These are phyloP conservation scores for Papilio polyxenes DNA, from an alignment of 1,140 invertebrate species.

Conservation along the genomic window DNA sequence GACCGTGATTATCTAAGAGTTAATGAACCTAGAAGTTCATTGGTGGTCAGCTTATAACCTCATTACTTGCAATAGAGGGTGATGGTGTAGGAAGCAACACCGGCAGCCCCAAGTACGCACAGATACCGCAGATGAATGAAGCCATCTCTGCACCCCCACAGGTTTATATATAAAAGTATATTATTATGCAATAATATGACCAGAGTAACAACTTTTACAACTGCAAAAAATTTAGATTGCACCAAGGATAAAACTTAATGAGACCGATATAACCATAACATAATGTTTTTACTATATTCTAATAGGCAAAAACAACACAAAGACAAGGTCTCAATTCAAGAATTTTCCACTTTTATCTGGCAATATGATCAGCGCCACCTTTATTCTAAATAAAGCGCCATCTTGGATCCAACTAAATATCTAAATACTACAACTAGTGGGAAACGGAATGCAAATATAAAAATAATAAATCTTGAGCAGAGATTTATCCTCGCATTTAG, in stretches of 20 bases:
- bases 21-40: background rate
- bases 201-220: background rate
- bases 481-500: too few relatives aligned
- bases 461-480: background rate
- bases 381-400: too few relatives aligned
- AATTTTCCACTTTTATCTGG: too few relatives aligned
- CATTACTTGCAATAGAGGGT: slow-evolving; percentile 55
- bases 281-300: background rate
- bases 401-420: too few relatives aligned
- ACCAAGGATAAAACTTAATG: background rate
- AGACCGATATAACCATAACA: background rate
- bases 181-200: background rate
- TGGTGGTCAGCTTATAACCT: background rate
- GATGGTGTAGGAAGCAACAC: slow-evolving; percentile 62
- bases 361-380: too few relatives aligned
- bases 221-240: background rate
- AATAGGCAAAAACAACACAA: too few relatives aligned
- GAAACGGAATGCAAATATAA: background rate
- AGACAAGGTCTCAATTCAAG: too few relatives aligned
- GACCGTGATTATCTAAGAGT: background rate
- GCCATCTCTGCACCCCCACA: slow-evolving; percentile 64
- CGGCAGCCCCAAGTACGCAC: slow-evolving; percentile 70
- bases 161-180: slow-evolving; percentile 49
- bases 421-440: too few relatives aligned
- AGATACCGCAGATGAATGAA: slow-evolving; percentile 60